These are phyloP conservation scores for Diabrotica undecimpunctata DNA, from an alignment of 1,140 invertebrate species.

Conservation along the genomic window DNA sequence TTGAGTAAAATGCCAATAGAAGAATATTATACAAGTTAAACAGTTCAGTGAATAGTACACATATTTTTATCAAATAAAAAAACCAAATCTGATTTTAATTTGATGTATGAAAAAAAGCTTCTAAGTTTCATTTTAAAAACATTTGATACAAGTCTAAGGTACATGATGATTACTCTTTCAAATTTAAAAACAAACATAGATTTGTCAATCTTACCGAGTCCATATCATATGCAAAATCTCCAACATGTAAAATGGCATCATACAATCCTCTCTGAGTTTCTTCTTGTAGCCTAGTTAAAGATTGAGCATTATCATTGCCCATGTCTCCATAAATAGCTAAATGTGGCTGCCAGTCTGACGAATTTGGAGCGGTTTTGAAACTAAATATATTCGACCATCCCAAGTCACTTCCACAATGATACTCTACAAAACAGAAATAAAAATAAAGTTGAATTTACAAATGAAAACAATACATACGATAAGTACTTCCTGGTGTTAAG, in stretches of 20 bases:
- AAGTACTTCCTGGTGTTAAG: constrained; percentile 51
- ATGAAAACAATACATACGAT: constrained; percentile 43
- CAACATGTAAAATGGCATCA: constrained; percentile 88
- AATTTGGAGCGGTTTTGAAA: constrained; percentile 64
- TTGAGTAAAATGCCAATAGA: too few species aligned
- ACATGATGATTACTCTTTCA: too few species aligned
- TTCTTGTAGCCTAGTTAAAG: constrained; percentile 74
- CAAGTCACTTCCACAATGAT: constrained; percentile 73
- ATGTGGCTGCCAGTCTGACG: constrained; percentile 70
- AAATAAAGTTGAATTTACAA: too few species aligned
- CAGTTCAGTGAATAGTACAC: too few species aligned
- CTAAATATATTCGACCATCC: constrained; percentile 79
- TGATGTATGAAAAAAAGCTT: too few species aligned
- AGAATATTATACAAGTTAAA: too few species aligned
- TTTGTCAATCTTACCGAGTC: constrained; percentile 56
- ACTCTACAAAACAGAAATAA: constrained; percentile 55
- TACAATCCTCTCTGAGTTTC: constrained; percentile 78
- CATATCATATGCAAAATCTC: constrained; percentile 97
- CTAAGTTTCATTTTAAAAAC: too few species aligned
- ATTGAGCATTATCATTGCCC: constrained; percentile 83
- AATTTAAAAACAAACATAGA: too few species aligned
- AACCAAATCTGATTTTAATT: too few species aligned
- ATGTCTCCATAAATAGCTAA: constrained; percentile 89
- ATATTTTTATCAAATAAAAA: too few species aligned
- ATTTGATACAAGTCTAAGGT: too few species aligned